Percentiles rank a stretch among this genome's conserved stretches.
phyloP scores from a whole-genome alignment of 2,888 invertebrate genomes.

The Cryptosula pallasiana region DNA sequence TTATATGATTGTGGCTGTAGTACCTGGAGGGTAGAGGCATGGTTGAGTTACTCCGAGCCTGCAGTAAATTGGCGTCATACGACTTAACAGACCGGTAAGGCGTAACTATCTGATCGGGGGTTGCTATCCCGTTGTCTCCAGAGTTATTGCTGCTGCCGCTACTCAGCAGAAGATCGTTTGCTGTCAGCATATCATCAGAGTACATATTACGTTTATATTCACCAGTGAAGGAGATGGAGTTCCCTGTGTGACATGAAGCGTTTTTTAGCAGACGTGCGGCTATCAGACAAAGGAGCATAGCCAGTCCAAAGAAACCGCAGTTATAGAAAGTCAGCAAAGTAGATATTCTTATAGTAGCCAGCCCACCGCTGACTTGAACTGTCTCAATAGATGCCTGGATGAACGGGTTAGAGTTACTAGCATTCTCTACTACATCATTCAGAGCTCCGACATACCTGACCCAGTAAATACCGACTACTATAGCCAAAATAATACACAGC shows the following conservation, averaged over 20 bases:
- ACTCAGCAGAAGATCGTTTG: background rate
- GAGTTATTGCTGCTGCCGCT: background rate
- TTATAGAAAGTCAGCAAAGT: constrained; percentile 19
- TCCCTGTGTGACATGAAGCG: background rate
- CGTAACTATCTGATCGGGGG: constrained; percentile 18
- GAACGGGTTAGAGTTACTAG: background rate
- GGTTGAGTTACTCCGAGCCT: background rate
- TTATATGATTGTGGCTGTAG: constrained; percentile 15
- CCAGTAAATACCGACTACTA: constrained; percentile 13
- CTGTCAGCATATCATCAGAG: constrained; percentile 11
- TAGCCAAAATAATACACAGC: background rate
- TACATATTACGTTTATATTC: background rate
- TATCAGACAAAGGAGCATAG: constrained; percentile 2
- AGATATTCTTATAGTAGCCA: constrained; percentile 10
- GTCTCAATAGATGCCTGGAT: background rate
- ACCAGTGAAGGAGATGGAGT: background rate
- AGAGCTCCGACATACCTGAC: constrained; percentile 2
- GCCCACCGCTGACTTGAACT: constrained; percentile 7
- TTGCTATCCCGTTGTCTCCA: constrained; percentile 13
- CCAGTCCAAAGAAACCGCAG: constrained; percentile 17
- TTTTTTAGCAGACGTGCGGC: constrained; percentile 1
- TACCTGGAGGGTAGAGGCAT: background rate
- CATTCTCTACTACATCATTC: background rate
- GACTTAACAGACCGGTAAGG: background rate
- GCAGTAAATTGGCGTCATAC: background rate